Percentiles rank a stretch among this genome's conserved stretches.
Conservation (phyloP, 2,888 invertebrate genomes). For the Clunio marinus region DNA sequence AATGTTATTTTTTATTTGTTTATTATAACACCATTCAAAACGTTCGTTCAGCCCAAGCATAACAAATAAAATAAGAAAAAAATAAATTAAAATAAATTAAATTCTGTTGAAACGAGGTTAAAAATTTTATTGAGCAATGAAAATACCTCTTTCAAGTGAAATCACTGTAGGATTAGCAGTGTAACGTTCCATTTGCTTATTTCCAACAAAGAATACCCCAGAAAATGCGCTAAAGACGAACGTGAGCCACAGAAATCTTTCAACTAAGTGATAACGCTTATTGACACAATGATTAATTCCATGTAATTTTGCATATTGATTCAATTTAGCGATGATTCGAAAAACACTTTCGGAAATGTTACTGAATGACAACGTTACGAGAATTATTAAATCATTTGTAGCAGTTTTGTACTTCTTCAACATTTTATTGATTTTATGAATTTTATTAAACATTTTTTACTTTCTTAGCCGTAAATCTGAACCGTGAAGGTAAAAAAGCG, state of each 20-base stretch:
- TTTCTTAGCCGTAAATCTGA: too few relatives aligned
- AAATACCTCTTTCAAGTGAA: conserved; percentile 46
- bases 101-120: background rate
- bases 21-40: too few relatives aligned
- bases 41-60: too few relatives aligned
- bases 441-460: too few relatives aligned
- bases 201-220: conserved; percentile 43
- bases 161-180: conserved; percentile 47
- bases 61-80: background rate
- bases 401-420: too few relatives aligned
- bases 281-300: conserved; percentile 15
- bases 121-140: background rate
- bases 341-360: background rate
- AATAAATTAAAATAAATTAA: background rate
- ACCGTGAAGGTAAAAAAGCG: too few relatives aligned
- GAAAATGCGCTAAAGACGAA: conserved; percentile 44
- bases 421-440: too few relatives aligned
- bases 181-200: conserved; percentile 45
- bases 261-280: background rate
- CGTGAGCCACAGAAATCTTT: conserved; percentile 45
- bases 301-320: background rate
- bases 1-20: too few relatives aligned
- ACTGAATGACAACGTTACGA: background rate
- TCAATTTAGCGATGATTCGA: background rate
- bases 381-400: background rate